Percentiles rank a stretch among this genome's conserved stretches.
These are phyloP conservation scores for Festucalex cinctus DNA, from an alignment of 2,113 vertebrate species.

Conservation along the genomic window DNA sequence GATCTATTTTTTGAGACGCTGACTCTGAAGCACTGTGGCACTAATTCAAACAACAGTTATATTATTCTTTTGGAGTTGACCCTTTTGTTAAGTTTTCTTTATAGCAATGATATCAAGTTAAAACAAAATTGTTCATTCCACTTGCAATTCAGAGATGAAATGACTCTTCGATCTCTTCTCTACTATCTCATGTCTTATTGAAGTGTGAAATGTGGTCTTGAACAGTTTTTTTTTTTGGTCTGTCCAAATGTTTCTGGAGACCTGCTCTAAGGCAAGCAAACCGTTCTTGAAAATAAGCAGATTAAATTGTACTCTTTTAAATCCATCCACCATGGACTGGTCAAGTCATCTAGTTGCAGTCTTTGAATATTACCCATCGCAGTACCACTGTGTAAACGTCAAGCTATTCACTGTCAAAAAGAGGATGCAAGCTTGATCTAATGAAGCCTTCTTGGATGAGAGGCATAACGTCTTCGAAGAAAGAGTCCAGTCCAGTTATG, in stretches of 20 bases:
- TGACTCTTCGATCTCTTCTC: background rate
- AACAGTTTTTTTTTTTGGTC: constrained; percentile 3
- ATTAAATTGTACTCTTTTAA: background rate
- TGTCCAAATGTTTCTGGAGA: constrained; percentile 11
- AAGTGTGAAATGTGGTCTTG: constrained; percentile 11
- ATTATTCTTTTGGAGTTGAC: background rate
- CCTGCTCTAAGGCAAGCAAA: constrained; percentile 12
- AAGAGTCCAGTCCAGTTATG: no score
- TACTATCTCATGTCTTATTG: constrained; percentile 1
- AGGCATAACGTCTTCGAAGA: no score
- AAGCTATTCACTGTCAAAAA: no score
- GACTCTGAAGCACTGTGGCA: no score
- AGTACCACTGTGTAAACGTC: no score
- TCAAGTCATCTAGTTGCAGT: background rate
- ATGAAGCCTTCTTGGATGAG: no score
- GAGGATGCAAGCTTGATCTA: no score
- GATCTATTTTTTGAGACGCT: background rate
- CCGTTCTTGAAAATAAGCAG: constrained; percentile 24
- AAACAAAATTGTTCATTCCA: background rate
- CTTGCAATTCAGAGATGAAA: background rate
- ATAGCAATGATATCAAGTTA: background rate
- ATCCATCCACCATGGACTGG: background rate
- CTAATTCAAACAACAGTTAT: background rate
- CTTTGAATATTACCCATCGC: no score
- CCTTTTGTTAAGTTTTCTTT: background rate